Evolutionary conservation across 2,113 vertebrate species (phyloP).

Genomic region (Balaeniceps rex): DNA sequence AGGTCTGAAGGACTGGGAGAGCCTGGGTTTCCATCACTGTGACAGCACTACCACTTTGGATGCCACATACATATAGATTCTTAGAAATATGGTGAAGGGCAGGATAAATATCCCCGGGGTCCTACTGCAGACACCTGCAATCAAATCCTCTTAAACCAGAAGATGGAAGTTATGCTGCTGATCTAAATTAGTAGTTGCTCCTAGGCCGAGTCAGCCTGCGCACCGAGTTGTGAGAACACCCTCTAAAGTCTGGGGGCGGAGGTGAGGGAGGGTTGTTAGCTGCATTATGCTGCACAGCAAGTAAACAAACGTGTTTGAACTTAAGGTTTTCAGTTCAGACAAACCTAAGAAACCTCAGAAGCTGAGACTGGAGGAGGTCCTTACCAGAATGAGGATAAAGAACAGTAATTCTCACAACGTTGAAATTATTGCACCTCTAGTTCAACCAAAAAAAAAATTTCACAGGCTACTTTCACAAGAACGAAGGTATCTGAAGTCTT

Average conservation of each 20-base stretch:
- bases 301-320: not conserved
- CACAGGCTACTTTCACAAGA: not conserved
- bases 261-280: not conserved
- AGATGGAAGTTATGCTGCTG: not conserved
- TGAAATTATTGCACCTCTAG: not conserved
- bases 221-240: not conserved
- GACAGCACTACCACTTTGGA: not conserved
- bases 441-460: not conserved
- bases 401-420: not conserved
- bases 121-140: not conserved
- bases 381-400: not conserved
- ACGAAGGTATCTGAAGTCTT: not conserved
- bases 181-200: constrained; percentile 32
- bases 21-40: not conserved
- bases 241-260: not conserved
- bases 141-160: not conserved
- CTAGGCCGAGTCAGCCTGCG: not conserved
- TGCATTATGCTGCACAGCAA: not conserved
- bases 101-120: not conserved
- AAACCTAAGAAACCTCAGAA: not conserved
- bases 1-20: not conserved
- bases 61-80: not conserved
- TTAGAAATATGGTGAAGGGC: not conserved
- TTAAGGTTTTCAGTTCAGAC: not conserved
- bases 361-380: not conserved